Base-by-base conservation (phyloP, 2,113 vertebrate species). In the Pyrgilauda ruficollis region DNA sequence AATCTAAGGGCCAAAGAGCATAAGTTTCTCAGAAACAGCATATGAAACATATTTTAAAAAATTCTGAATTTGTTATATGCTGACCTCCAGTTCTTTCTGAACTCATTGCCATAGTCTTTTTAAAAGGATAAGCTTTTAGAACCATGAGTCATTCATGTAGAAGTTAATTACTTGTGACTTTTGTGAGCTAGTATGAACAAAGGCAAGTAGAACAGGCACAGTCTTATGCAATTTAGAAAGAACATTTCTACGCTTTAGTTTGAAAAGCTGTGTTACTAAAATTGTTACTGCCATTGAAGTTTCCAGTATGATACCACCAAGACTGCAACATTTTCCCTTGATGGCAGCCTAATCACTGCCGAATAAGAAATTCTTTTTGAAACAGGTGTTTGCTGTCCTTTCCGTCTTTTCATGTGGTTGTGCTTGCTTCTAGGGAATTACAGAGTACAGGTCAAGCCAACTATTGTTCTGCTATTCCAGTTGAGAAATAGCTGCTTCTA, bases 191-290 rank as follows among this genome's bases (percentile, higher is more conserved):
- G 58, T 88, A 62, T 70, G 90, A 95, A 94, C 93, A 96, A 93
- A 94, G 80, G 58, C n/a, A 5, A 93, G 52, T 72, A 82, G 66
- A 94, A 87, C 66, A 88, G 68, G 33, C 37, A 67, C 2, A 58
- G 72, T 44, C 79, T 93, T 93, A 92, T 20, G 83, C 70, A 96
- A 91, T 80, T 95, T 84, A 63, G 49, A 90, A 74, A 74, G 90
- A 90, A 93, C 82, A 83, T 70, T 90, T 90, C 79, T 88, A 59
- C 75, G 81, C 86, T 83, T 90, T 74, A 50, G 30, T 85, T 88
- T 77, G 83, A 94, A 91, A 95, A 84, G 47, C 75, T 74, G 27
- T 69, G 72, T 93, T 89, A 70, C 90, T 92, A 92, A 94, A 96
- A 94, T 90, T 90, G 39, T 63, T 93, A 61, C 68, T 91, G 83